phyloP scores from a whole-genome alignment of 2,113 vertebrate species.

The Mohoua ochrocephala region DNA sequence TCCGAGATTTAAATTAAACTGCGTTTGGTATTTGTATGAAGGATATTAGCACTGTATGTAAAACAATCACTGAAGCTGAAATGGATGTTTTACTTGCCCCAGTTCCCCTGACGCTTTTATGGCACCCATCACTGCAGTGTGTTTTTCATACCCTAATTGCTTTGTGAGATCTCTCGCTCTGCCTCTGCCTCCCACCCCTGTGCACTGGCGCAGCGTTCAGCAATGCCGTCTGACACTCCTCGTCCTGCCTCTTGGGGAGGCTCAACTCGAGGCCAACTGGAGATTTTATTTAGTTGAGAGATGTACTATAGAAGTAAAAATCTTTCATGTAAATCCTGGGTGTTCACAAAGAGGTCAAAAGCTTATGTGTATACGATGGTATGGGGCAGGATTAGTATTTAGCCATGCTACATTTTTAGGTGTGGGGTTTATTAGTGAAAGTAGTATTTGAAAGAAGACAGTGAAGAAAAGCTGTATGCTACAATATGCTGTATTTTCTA shows the following conservation, averaged over 20 bases:
- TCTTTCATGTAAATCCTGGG: conserved; percentile 21
- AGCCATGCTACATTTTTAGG: background rate
- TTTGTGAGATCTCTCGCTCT: background rate
- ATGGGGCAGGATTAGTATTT: background rate
- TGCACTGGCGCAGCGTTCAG: background rate
- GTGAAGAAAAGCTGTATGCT: background rate
- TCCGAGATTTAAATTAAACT: conserved; percentile 30
- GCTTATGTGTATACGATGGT: background rate
- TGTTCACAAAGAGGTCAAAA: conserved; percentile 15
- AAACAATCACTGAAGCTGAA: conserved; percentile 33
- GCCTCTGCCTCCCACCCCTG: background rate
- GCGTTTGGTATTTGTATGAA: background rate
- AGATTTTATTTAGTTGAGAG: conserved; percentile 8
- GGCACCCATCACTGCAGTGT: background rate
- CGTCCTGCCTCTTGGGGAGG: conserved; percentile 41
- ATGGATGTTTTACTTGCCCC: background rate
- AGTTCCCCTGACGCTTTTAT: background rate
- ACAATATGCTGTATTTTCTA: background rate
- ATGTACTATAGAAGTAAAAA: background rate
- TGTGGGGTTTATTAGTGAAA: background rate
- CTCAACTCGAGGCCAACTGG: conserved; percentile 27
- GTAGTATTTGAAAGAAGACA: background rate
- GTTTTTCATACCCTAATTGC: background rate
- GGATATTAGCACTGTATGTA: background rate
- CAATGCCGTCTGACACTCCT: background rate